Conservation (phyloP, 2,113 vertebrate genomes). For the Eleginops maclovinus region DNA sequence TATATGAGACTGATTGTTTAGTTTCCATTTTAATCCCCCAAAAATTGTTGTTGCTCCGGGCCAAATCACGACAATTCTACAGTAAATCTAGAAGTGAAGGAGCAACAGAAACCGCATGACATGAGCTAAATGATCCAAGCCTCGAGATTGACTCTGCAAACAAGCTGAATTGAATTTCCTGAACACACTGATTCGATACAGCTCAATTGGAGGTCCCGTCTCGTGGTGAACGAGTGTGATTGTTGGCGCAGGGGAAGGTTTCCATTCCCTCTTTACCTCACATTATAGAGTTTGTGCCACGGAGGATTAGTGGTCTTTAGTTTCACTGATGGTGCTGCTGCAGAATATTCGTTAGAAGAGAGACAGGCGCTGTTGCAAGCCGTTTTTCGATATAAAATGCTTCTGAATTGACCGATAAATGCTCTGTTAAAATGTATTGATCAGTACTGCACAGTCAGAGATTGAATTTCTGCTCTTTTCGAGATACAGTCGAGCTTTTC, state of each 20-base stretch:
- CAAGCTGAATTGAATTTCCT: slow-evolving; percentile 67
- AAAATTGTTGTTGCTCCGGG: too few species aligned
- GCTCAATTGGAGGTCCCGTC: slow-evolving; percentile 23
- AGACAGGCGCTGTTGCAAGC: too few species aligned
- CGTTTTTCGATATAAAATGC: too few species aligned
- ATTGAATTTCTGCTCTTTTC: too few species aligned
- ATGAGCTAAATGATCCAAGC: not conserved
- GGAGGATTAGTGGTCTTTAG: slow-evolving; percentile 31
- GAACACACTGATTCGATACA: slow-evolving; percentile 41
- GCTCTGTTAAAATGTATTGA: too few species aligned
- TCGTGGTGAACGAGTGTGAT: slow-evolving; percentile 20
- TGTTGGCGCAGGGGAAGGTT: slow-evolving; percentile 28
- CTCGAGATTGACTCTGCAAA: slow-evolving; percentile 5
- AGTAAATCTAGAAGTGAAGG: not conserved
- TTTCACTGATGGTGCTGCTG: slow-evolving; percentile 4
- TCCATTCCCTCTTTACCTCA: slow-evolving; percentile 27
- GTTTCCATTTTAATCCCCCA: too few species aligned
- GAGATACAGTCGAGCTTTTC: too few species aligned
- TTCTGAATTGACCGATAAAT: too few species aligned
- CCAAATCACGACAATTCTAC: too few species aligned
- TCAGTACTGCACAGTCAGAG: too few species aligned
- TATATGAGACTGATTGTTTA: too few species aligned
- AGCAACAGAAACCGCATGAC: not conserved
- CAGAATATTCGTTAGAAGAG: too few species aligned
- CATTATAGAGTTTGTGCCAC: slow-evolving; percentile 16